A percentile compares a stretch with the other conserved stretches of the same genome.
phyloP scores from a whole-genome alignment of 2,113 vertebrate species.

The Osmerus eperlanus region DNA sequence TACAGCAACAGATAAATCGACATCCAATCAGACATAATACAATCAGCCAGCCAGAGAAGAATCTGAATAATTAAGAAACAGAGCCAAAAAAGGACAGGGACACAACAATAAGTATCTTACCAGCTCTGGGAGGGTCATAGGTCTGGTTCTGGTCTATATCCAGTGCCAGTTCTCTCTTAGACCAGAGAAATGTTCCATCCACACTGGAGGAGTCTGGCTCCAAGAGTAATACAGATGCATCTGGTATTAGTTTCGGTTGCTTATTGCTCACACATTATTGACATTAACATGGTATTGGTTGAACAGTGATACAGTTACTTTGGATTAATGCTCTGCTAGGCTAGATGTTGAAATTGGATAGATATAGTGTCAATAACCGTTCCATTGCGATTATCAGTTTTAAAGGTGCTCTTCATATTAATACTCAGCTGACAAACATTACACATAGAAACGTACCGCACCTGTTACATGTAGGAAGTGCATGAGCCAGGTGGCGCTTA shows the following conservation, averaged over 20 bases:
- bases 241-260: too few relatives aligned
- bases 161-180: constrained; percentile 51
- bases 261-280: too few relatives aligned
- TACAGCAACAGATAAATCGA: neutral
- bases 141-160: constrained; percentile 55
- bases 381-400: too few relatives aligned
- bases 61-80: neutral
- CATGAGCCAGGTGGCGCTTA: constrained; percentile 58
- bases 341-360: too few relatives aligned
- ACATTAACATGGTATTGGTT: too few relatives aligned
- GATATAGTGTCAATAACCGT: too few relatives aligned
- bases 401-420: too few relatives aligned
- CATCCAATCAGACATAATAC: neutral
- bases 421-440: neutral
- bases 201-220: constrained; percentile 32
- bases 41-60: neutral
- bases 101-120: constrained; percentile 40
- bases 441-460: constrained; percentile 32
- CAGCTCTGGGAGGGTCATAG: constrained; percentile 43
- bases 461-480: constrained; percentile 60
- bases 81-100: neutral
- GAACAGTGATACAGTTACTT: too few relatives aligned
- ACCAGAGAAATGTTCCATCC: constrained; percentile 37
- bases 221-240: too few relatives aligned
- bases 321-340: too few relatives aligned